phyloP scores from a whole-genome alignment of 2,113 vertebrate genomes.

The Camelus bactrianus region DNA sequence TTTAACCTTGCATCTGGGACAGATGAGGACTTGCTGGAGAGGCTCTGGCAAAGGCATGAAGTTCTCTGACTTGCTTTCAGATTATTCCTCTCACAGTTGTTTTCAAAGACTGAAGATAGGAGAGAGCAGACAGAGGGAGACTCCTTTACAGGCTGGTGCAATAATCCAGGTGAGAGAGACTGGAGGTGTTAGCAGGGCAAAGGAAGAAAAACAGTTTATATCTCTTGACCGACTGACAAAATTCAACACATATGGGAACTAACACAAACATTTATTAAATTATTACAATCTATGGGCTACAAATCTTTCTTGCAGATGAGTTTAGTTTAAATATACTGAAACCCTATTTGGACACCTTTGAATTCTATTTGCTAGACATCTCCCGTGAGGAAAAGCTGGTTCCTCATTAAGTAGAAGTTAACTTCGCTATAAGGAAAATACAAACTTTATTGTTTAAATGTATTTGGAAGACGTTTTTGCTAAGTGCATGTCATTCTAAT shows the following conservation, averaged over 20 bases:
- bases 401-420: conserved; percentile 29
- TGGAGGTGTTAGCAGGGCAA: neutral
- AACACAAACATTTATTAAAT: neutral
- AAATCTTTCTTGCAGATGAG: conserved; percentile 11
- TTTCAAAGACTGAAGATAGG: conserved; percentile 4
- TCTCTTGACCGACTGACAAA: neutral
- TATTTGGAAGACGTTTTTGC: neutral
- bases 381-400: neutral
- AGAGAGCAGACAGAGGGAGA: neutral
- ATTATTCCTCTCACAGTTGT: neutral
- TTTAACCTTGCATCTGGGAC: neutral
- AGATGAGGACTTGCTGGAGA: neutral
- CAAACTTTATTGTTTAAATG: neutral
- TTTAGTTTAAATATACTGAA: neutral
- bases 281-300: neutral
- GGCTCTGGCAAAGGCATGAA: neutral
- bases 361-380: neutral
- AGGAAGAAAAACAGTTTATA: neutral
- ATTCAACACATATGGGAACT: neutral
- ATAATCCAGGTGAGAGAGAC: neutral
- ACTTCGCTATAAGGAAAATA: neutral
- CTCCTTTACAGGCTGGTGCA: neutral
- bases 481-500: neutral
- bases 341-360: neutral
- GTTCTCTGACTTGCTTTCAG: neutral